phyloP scores from a whole-genome alignment of 92 coral and sea anemone species.

The Pocillopora meandrina region DNA sequence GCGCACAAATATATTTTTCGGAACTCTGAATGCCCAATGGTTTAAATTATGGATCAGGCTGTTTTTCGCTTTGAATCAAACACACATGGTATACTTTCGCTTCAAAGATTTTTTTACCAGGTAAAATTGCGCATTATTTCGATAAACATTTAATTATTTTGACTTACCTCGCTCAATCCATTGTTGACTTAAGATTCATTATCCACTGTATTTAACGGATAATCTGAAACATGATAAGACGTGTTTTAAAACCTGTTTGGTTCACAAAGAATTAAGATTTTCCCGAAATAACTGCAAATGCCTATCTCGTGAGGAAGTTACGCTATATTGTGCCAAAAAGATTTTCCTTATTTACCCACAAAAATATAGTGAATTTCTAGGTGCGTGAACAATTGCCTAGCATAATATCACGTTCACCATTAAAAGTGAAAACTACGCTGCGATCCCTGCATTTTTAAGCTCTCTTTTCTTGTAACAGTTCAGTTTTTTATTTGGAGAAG shows the following conservation, averaged over 20 bases:
- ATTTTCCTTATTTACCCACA: too few relatives aligned
- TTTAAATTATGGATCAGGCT: too few relatives aligned
- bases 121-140: neutral
- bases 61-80: too few relatives aligned
- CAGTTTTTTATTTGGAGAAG: neutral
- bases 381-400: neutral
- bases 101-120: neutral
- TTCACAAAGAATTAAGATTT: neutral
- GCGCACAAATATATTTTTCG: too few relatives aligned
- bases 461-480: neutral
- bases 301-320: too few relatives aligned
- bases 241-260: neutral
- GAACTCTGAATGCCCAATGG: too few relatives aligned
- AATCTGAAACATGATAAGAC: conserved; percentile 6
- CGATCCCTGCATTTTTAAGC: neutral
- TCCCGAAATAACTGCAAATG: neutral
- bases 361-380: too few relatives aligned
- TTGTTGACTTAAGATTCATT: neutral
- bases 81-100: too few relatives aligned
- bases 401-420: neutral
- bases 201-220: neutral
- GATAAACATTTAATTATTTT: neutral
- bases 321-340: too few relatives aligned
- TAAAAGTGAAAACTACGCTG: neutral
- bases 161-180: neutral